Percentiles rank a stretch among this genome's conserved stretches.
Evolutionary conservation across 2,113 vertebrate genomes (phyloP).

Genomic region (Gopherus flavomarginatus): DNA sequence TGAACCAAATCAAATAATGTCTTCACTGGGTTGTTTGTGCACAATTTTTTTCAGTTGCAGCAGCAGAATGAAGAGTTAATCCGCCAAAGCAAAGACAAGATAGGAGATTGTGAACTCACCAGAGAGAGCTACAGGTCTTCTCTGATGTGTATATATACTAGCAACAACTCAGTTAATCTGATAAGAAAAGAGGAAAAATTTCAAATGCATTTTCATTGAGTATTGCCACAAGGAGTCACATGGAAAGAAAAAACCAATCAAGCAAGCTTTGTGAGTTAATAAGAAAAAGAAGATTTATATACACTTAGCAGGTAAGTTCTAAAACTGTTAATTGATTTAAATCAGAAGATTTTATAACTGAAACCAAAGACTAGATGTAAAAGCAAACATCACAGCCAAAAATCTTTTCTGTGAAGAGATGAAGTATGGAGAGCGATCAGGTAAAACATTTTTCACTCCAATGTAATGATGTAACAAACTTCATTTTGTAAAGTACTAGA

Average conservation of each 20-base stretch:
- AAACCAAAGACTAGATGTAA: too few relatives aligned
- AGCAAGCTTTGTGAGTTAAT: background rate
- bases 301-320: background rate
- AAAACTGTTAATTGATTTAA: background rate
- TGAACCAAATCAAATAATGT: background rate
- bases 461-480: background rate
- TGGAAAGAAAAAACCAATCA: background rate
- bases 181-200: background rate
- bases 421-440: background rate
- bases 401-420: background rate
- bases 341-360: background rate
- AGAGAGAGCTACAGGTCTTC: background rate
- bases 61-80: background rate
- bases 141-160: background rate
- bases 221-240: background rate
- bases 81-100: background rate
- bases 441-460: background rate
- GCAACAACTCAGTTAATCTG: background rate
- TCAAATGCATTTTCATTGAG: background rate
- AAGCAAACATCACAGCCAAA: background rate
- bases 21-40: fast-evolving
- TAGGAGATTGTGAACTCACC: background rate
- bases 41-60: background rate
- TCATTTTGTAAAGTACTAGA: background rate
- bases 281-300: background rate